Evolutionary conservation across 1,140 invertebrate species (phyloP), one percentile per base, ranked within the genome.

Genomic region (Glossosoma conforme): DNA sequence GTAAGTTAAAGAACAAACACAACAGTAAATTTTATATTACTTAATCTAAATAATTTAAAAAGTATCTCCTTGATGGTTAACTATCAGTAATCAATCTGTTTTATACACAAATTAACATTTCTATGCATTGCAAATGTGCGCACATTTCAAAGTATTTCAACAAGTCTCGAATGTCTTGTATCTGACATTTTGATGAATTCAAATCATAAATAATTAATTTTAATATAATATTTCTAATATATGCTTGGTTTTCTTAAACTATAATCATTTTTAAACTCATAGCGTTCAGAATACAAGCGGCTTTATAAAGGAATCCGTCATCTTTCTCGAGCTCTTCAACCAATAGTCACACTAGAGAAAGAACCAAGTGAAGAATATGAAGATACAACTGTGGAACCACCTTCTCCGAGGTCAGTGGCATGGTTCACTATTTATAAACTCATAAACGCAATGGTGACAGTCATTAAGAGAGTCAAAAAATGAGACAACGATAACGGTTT

Each of bases 211-310:
- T n/a, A n/a, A n/a, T n/a, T n/a, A n/a, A n/a, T n/a, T n/a, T n/a
- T n/a, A n/a, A n/a, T n/a, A 33, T 17, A 35, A 45, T 35, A 35
- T 22, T 8, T 28, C 24, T 6, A 28, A 28, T 28, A 28, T 28
- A 28, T 28, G 6, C 22, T 3, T 43, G 2, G n/a, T 2, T 13
- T 43, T 20, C 20, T 43, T 17, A 43, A 42, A 42, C 6, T 9
- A 20, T n/a, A n/a, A n/a, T n/a, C n/a, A n/a, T n/a, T n/a, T n/a
- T n/a, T n/a, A n/a, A n/a, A n/a, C n/a, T n/a, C n/a, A 10, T 32
- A 58, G 56, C 52, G 44, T 20, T 54, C 54, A 19, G 47, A 45
- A 15, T 58, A 50, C 17, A 58, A 52, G 36, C 40, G 43, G 25
- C 30, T 58, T 13, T 58, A 47, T 44, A 58, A 58, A 40, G 56